A percentile compares a stretch with the other conserved stretches of the same genome.
phyloP scores from a whole-genome alignment of 2,888 invertebrate species.

The Euproctis similis region DNA sequence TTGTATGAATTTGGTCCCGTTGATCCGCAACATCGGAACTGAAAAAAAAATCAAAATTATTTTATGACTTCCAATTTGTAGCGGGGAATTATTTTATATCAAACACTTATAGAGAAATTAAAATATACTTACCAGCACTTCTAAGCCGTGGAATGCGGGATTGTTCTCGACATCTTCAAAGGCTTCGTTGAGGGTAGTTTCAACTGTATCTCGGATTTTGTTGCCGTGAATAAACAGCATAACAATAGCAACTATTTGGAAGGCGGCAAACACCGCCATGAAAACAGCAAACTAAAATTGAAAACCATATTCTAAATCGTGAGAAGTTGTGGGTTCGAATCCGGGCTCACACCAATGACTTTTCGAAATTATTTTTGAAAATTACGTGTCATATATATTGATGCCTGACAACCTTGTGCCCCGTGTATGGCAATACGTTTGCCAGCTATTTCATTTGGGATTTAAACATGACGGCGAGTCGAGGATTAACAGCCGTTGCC shows the following conservation, averaged over 20 bases:
- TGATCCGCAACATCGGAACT: constrained; percentile 18
- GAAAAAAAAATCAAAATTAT: constrained; percentile 1
- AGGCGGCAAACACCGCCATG: constrained; percentile 12
- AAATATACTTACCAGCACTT: constrained; percentile 9
- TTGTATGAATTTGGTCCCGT: constrained; percentile 13
- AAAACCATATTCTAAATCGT: too few relatives aligned
- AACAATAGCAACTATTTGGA: constrained; percentile 10
- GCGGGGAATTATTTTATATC: not conserved
- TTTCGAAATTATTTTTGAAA: too few relatives aligned
- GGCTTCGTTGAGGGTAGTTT: constrained; percentile 1
- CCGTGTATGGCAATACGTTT: too few relatives aligned
- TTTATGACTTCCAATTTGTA: not conserved
- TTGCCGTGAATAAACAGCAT: constrained; percentile 2
- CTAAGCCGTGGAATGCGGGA: constrained; percentile 10
- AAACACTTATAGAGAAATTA: not conserved
- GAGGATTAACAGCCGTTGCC: too few relatives aligned
- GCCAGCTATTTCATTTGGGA: too few relatives aligned
- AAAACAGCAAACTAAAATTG: constrained; percentile 14
- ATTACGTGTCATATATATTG: too few relatives aligned
- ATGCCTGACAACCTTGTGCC: too few relatives aligned
- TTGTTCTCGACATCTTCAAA: constrained; percentile 5
- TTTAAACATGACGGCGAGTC: too few relatives aligned
- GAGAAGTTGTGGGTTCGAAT: too few relatives aligned
- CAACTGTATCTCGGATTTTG: not conserved
- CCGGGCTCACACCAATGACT: too few relatives aligned